Evolutionary conservation across 2,113 vertebrate genomes (phyloP), one percentile per base, ranked within the genome.

Genomic region (Merops nubicus): DNA sequence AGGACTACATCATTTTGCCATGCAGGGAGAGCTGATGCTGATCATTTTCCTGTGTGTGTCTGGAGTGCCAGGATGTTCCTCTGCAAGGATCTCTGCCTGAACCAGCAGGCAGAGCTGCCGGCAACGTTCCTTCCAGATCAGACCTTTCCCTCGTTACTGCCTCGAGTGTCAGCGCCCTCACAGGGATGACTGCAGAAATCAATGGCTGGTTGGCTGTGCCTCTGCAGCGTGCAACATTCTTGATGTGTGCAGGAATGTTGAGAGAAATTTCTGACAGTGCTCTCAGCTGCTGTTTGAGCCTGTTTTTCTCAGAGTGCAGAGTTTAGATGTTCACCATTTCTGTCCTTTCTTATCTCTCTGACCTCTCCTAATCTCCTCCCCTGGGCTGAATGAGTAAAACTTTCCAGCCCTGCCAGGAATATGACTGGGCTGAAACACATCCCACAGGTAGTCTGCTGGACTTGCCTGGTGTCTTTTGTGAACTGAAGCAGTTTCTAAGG

Each of bases 31-130:
- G 31, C 28, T 60, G 54, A 15, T 77, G 42, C 7, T 48, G 59
- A 20, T 40, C 0, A 1, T 21, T 69, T 76, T 42, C 18, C 8
- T 1, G 1, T 5, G 11, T 23, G 17, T 5, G 16, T 62, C 47
- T 74, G 1, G 54, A 57, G 9, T 40, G 5, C 26, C 22, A 29
- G 25, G 25, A 5, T 83, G 5, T 68, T 84, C 80, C 17, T 91
- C 48, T 0, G 2, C 9, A 38, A 40, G 38, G 26, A 33, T 40
- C 29, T 51, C 26, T 70, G 23, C 40, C 18, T 34, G 31, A 73
- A 31, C 18, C 42, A 83, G 47, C 22, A 50, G 53, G 43, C 28
- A 64, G 57, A 91, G 53, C 29, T 69, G 43, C 45, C 25, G 62
- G 28, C 22, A 22, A 5, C 8, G 2, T 62, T 75, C 29, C 22